phyloP scores from a whole-genome alignment of 2,888 invertebrate species.

The Panzeria rudis region DNA sequence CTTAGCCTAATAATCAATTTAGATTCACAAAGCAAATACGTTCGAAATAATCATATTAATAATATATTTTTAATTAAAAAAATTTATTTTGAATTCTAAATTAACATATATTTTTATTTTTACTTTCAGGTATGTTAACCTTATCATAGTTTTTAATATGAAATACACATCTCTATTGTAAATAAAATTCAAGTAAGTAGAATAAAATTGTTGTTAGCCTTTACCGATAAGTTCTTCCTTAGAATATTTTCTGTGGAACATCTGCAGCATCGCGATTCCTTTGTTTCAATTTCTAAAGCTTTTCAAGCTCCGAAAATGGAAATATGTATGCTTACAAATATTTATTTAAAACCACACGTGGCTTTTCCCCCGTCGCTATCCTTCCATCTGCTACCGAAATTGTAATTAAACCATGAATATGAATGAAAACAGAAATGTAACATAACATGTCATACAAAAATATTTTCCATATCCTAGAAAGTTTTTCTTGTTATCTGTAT shows the following conservation, averaged over 20 bases:
- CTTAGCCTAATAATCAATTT: too few species aligned
- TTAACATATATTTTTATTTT: too few species aligned
- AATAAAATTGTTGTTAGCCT: not conserved
- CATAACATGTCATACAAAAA: conserved; percentile 13
- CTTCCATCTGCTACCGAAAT: not conserved
- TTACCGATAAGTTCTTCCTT: not conserved
- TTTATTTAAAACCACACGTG: not conserved
- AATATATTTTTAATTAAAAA: too few species aligned
- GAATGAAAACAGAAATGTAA: conserved; percentile 1
- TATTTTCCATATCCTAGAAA: conserved; percentile 12
- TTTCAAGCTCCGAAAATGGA: not conserved
- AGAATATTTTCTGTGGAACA: not conserved
- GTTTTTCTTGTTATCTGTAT: conserved; percentile 39
- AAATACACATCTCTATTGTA: not conserved
- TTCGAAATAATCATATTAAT: too few species aligned
- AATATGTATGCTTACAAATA: not conserved
- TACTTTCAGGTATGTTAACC: conserved; percentile 10
- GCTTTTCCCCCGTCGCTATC: not conserved
- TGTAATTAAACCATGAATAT: conserved; percentile 40
- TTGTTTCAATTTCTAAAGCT: not conserved
- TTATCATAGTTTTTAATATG: not conserved
- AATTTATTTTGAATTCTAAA: too few species aligned
- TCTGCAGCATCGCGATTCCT: not conserved
- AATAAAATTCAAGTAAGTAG: conserved; percentile 5
- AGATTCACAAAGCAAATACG: too few species aligned